A percentile compares a stretch with the other conserved stretches of the same genome.
phyloP scores from a whole-genome alignment of 2,113 vertebrate genomes.

The Anseranas semipalmata region DNA sequence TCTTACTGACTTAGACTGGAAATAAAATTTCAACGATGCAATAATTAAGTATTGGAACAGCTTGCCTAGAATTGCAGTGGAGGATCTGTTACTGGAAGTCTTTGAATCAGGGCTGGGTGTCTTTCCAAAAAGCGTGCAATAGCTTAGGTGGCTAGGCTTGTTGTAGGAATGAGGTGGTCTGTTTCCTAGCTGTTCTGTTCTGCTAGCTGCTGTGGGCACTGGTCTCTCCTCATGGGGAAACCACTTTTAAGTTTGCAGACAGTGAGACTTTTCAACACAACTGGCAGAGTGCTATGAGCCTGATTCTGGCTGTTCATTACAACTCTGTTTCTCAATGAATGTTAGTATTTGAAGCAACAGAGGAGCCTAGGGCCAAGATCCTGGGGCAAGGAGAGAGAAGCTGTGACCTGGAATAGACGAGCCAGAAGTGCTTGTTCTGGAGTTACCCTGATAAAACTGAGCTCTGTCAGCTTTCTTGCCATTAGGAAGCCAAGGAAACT shows the following conservation, averaged over 20 bases:
- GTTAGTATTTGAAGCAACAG: not conserved
- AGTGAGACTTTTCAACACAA: not conserved
- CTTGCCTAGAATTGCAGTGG: not conserved
- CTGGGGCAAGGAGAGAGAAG: not conserved
- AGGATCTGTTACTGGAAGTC: not conserved
- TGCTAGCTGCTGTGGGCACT: not conserved
- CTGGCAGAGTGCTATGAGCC: not conserved
- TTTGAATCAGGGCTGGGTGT: not conserved
- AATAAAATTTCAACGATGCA: not conserved
- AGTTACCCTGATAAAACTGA: not conserved
- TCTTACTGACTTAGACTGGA: not conserved
- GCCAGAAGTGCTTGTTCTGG: not conserved
- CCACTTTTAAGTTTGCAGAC: not conserved
- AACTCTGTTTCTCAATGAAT: not conserved
- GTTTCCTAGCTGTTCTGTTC: not conserved
- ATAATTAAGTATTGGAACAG: not conserved
- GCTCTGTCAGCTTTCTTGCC: not conserved
- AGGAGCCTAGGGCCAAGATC: not conserved
- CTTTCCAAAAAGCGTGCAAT: not conserved
- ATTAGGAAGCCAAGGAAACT: conserved; percentile 13
- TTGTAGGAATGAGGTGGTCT: not conserved
- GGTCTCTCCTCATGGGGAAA: not conserved
- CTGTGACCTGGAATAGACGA: not conserved
- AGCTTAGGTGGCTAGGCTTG: not conserved
- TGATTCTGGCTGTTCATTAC: not conserved